Evolutionary conservation across 2,888 invertebrate species (phyloP).

Genomic region (Netelia virgata): DNA sequence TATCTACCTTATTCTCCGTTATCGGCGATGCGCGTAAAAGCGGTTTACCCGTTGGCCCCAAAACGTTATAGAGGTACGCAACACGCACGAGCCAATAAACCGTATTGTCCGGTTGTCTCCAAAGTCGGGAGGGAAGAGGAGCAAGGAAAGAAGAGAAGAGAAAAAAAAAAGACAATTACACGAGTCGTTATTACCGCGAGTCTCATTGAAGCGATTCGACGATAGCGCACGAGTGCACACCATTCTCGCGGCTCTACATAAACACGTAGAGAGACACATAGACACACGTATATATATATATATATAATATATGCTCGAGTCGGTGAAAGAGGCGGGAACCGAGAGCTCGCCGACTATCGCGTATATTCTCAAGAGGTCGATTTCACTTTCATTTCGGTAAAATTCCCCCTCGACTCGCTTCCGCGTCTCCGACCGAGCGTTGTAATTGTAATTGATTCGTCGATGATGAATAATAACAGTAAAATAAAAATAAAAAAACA

Average conservation of each 20-base stretch:
- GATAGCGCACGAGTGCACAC: conserved; percentile 21
- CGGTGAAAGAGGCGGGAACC: background rate
- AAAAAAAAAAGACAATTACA: conserved; percentile 35
- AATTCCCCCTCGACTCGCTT: conserved; percentile 9
- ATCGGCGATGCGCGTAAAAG: conserved; percentile 37
- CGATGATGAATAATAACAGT: background rate
- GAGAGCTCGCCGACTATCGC: background rate
- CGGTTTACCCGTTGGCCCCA: conserved; percentile 31
- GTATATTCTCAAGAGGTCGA: conserved; percentile 13
- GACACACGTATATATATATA: background rate
- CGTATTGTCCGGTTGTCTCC: background rate
- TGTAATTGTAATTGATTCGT: background rate
- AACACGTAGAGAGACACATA: background rate
- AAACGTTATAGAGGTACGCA: conserved; percentile 28
- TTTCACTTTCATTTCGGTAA: conserved; percentile 34
- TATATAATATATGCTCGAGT: background rate
- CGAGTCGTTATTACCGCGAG: conserved; percentile 16
- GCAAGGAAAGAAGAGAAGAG: conserved; percentile 36
- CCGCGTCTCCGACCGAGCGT: background rate
- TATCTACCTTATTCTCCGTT: conserved; percentile 39
- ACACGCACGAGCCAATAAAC: background rate
- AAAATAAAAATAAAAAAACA: background rate
- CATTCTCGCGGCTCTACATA: background rate
- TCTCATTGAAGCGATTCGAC: conserved; percentile 36
- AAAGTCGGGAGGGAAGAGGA: too few relatives aligned